These are phyloP conservation scores for Pangasius djambal DNA, from an alignment of 2,797 vertebrate species.

Conservation along the genomic window DNA sequence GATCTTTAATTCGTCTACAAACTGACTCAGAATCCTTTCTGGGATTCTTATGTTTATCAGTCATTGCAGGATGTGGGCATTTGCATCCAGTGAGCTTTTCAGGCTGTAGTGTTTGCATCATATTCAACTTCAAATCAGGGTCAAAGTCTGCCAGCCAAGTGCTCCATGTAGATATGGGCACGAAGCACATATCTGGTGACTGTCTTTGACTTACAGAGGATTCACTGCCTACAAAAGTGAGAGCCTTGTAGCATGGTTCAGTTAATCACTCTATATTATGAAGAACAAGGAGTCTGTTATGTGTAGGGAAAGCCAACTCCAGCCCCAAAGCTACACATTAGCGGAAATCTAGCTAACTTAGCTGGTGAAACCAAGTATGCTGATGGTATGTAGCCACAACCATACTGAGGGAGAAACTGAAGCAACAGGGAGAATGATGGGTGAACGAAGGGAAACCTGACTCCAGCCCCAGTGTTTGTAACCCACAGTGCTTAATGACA, in stretches of 20 bases:
- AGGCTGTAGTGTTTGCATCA: too few species aligned
- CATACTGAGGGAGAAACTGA: neutral
- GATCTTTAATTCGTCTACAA: neutral
- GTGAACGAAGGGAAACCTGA: neutral
- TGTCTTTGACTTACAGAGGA: neutral
- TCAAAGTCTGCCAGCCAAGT: neutral
- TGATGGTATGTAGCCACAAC: neutral
- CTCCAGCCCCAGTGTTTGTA: neutral
- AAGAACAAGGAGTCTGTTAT: neutral
- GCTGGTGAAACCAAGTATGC: neutral
- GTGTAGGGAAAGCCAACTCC: neutral
- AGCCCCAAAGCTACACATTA: neutral
- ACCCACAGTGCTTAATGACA: too few species aligned
- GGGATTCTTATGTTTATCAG: constrained; percentile 4
- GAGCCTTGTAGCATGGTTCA: neutral
- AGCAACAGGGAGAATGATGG: neutral
- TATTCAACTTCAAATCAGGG: neutral
- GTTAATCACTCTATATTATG: neutral
- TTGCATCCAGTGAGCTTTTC: neutral
- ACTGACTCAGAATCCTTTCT: neutral
- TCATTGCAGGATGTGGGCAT: neutral
- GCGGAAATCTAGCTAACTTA: neutral
- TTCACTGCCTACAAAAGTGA: neutral
- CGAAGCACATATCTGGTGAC: neutral
- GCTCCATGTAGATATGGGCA: neutral